Conservation (phyloP, 2,797 vertebrate genomes). For the Phataginus tetradactyla region DNA sequence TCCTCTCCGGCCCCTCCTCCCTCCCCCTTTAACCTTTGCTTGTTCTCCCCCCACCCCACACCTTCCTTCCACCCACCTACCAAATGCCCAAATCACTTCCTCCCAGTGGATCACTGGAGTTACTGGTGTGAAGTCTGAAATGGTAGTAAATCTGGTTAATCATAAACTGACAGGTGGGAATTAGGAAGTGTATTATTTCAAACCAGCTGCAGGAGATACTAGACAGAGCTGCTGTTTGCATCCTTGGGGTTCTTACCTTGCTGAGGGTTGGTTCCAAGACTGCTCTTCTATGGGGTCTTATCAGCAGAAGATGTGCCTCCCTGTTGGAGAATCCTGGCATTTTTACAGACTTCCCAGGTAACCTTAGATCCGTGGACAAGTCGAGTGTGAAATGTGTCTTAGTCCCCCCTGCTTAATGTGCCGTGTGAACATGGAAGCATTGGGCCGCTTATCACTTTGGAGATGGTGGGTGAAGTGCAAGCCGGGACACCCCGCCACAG, state of each 20-base stretch:
- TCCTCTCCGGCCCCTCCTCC: neutral
- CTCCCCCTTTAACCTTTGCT: neutral
- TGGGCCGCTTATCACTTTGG: neutral
- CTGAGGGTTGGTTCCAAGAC: neutral
- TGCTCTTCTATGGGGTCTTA: neutral
- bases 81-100: neutral
- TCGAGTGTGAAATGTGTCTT: neutral
- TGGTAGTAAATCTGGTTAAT: neutral
- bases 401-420: neutral
- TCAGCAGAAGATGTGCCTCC: neutral
- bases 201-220: neutral
- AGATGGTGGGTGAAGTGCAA: neutral
- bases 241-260: neutral
- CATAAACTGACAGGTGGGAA: neutral
- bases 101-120: neutral
- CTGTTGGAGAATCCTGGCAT: neutral
- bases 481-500: rapidly evolving
- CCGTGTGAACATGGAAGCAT: neutral
- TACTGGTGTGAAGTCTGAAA: conserved; percentile 50
- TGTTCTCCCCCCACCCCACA: too few relatives aligned
- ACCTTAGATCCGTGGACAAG: neutral
- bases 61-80: neutral
- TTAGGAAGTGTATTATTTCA: neutral
- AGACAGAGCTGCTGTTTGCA: neutral
- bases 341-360: neutral